phyloP scores from a whole-genome alignment of 2,113 vertebrate genomes.

The Diadophis punctatus region DNA sequence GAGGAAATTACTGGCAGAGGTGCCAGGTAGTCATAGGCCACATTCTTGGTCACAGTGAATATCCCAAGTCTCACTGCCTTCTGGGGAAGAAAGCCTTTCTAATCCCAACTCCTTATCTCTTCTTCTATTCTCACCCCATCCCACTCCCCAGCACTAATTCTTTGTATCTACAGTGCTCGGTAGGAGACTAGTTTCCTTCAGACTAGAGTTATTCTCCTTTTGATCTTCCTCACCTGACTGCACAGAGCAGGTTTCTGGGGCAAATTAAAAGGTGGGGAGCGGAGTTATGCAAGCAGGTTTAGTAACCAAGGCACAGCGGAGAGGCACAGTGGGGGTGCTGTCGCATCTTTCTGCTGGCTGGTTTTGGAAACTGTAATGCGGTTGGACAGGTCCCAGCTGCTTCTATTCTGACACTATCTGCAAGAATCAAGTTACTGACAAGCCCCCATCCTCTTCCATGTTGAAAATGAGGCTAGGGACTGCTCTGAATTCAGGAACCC shows the following conservation, averaged over 20 bases:
- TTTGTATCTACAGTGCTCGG: not conserved
- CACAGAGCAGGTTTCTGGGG: conserved; percentile 13
- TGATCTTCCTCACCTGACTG: conserved; percentile 23
- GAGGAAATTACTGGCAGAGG: not conserved
- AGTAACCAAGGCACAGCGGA: not conserved
- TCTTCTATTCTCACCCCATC: not conserved
- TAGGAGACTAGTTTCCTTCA: not conserved
- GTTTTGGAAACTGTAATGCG: conserved; percentile 5
- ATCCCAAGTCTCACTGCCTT: not conserved
- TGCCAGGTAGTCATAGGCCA: not conserved
- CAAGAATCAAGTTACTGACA: conserved; percentile 32
- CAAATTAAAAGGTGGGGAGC: not conserved
- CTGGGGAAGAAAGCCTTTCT: not conserved
- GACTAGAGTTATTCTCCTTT: not conserved
- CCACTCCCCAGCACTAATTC: not conserved
- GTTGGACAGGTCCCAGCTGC: conserved; percentile 14
- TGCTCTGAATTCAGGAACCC: conserved; percentile 33
- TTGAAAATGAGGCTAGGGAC: not conserved
- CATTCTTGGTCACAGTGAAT: conserved; percentile 5
- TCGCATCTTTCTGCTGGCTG: conserved; percentile 30
- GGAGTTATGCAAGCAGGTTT: conserved; percentile 36
- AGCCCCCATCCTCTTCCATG: not conserved
- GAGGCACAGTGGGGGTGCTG: not conserved
- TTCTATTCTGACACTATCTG: conserved; percentile 26
- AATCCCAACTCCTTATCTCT: not conserved